A percentile compares a stretch with the other conserved stretches of the same genome.
Evolutionary conservation across 2,797 vertebrate genomes (phyloP).

Genomic region (Bradypodion pumilum): DNA sequence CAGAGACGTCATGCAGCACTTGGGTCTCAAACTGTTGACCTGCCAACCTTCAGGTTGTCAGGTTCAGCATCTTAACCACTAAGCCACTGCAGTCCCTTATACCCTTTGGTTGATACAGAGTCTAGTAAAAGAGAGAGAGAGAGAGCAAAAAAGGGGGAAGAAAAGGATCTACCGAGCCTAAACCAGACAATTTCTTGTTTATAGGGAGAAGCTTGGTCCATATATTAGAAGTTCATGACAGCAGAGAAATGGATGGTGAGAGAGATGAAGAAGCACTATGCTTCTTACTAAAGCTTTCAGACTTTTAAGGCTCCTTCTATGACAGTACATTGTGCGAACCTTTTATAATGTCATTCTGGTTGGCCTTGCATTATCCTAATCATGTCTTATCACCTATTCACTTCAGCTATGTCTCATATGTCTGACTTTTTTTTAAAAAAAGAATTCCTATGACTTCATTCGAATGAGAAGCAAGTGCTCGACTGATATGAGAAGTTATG

Average conservation of each 20-base stretch:
- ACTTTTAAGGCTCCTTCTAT: background rate
- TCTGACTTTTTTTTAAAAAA: constrained; percentile 44
- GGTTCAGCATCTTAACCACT: too few relatives aligned
- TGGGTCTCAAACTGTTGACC: too few relatives aligned
- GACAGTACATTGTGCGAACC: background rate
- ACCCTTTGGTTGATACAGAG: background rate
- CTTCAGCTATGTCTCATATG: constrained; percentile 35
- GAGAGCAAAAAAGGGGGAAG: background rate
- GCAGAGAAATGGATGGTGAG: constrained; percentile 5
- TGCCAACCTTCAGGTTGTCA: too few relatives aligned
- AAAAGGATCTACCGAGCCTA: background rate
- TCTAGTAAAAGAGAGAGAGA: background rate
- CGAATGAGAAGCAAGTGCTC: constrained; percentile 11
- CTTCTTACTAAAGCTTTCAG: constrained; percentile 5
- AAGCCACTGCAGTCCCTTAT: too few relatives aligned
- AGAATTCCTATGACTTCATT: constrained; percentile 16
- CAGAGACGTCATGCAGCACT: too few relatives aligned
- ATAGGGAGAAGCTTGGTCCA: background rate
- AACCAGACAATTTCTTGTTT: background rate
- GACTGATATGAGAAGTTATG: constrained; percentile 40
- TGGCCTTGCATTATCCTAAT: constrained; percentile 24
- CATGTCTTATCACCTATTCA: constrained; percentile 39
- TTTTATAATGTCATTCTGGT: constrained; percentile 34
- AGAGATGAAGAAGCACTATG: background rate
- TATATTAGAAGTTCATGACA: background rate